Conservation (phyloP, 2,113 vertebrate species). For the Sebastes fasciatus region DNA sequence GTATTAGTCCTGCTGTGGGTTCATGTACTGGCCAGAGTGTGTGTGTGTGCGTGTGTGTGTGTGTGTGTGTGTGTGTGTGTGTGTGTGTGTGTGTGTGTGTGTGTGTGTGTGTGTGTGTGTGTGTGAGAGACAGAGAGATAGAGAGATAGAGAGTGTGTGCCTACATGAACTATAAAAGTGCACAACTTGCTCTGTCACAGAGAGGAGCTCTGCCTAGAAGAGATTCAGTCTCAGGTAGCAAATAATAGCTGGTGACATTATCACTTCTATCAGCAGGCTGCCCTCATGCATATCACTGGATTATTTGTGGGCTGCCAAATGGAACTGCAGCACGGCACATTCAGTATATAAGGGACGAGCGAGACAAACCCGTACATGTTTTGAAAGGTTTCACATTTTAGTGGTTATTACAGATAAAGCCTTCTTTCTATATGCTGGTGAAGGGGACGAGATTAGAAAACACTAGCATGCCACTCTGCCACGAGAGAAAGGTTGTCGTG, state of each 20-base stretch:
- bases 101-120: not conserved
- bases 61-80: not conserved
- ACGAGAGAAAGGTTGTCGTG: slow-evolving; percentile 5
- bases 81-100: not conserved
- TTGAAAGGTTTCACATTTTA: slow-evolving; percentile 28
- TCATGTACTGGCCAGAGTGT: slow-evolving; percentile 11
- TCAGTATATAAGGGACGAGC: slow-evolving; percentile 17
- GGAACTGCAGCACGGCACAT: slow-evolving; percentile 29
- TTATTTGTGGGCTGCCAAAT: slow-evolving; percentile 36
- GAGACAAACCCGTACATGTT: slow-evolving; percentile 34
- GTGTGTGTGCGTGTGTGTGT: not conserved
- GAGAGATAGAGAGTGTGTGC: slow-evolving; percentile 15
- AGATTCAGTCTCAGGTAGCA: slow-evolving; percentile 51
- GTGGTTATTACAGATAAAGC: slow-evolving; percentile 23
- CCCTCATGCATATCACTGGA: slow-evolving; percentile 48
- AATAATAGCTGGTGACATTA: slow-evolving; percentile 63
- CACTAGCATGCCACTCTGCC: not conserved
- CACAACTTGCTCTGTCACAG: slow-evolving; percentile 17
- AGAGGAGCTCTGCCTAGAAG: slow-evolving; percentile 8
- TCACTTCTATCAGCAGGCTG: slow-evolving; percentile 49
- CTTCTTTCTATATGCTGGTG: not conserved
- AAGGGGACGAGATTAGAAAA: slow-evolving; percentile 12
- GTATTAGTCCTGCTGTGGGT: slow-evolving; percentile 9
- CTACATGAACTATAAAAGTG: slow-evolving; percentile 23
- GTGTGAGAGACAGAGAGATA: not conserved